Base-by-base conservation (phyloP, 2,113 vertebrate species). In the Scytalopus superciliaris region DNA sequence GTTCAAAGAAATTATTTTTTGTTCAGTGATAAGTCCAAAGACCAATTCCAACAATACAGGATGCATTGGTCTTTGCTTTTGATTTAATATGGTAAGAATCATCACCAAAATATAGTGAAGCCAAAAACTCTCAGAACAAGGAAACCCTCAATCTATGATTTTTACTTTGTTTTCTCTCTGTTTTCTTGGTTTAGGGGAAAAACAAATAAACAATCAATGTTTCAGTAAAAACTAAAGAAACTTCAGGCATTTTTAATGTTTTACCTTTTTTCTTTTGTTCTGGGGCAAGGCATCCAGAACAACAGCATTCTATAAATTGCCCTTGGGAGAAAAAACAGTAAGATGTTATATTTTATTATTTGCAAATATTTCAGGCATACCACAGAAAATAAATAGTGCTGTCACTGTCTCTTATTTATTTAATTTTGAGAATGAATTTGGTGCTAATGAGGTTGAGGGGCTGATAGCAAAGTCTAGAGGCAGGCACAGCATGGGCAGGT, bases 401-500 rank as follows among this genome's bases (percentile, higher is more conserved):
- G 83, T 72, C 55, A 85, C 70, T 33, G n/a, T 11, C 52, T 44
- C n/a, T 85, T 89, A 92, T 81, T 91, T 81, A 90, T 94, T 91
- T 83, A 90, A 57, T 82, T 96, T 91, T 85, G 56, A 91, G 79
- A 70, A 66, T 85, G 25, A 57, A 69, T 92, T 94, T 97, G 35
- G 95, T 70, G 64, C 59, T 84, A 95, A 94, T 95, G 69, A 94
- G 69, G 95, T 95, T 96, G 69, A 94, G 63, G 67, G 68, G 66
- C 68, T 69, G 91, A 73, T 86, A 72, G 50, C 82, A 90, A 91
- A 63, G 76, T 84, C 82, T 95, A 49, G 84, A 95, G 63, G 78
- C 76, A 94, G 77, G 77, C 77, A 89, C 49, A 93, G 73, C 83
- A 84, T 95, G 93, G 93, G 90, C 90, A 96, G 90, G 89, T 92